phyloP scores from a whole-genome alignment of 2,113 vertebrate genomes.

The Charadrius vociferus region DNA sequence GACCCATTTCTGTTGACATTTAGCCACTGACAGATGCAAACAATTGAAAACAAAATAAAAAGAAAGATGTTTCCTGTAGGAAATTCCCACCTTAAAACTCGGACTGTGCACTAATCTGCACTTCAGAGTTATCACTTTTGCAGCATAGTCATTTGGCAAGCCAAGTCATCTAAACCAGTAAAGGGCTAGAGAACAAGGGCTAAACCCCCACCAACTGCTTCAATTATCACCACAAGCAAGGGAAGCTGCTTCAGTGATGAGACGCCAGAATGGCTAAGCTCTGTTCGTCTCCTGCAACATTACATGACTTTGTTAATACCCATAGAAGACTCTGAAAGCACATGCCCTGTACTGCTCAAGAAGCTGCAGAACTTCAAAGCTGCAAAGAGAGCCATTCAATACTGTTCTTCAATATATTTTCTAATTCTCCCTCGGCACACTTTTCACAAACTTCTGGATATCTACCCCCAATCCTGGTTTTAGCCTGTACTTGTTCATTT shows the following conservation, averaged over 20 bases:
- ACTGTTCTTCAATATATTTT: neutral
- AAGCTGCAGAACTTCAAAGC: neutral
- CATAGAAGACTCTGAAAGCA: neutral
- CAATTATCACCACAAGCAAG: neutral
- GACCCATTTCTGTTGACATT: neutral
- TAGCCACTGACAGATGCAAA: neutral
- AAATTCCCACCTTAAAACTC: neutral
- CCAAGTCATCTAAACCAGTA: neutral
- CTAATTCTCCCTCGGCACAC: neutral
- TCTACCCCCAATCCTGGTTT: neutral
- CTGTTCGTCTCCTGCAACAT: neutral
- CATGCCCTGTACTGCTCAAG: fast-evolving
- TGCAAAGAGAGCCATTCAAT: neutral
- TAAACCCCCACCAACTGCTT: neutral
- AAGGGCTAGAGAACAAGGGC: neutral
- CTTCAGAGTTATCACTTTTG: neutral
- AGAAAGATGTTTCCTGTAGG: neutral
- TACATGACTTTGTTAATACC: neutral
- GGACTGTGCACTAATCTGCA: neutral
- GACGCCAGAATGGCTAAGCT: neutral
- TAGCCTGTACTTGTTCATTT: neutral
- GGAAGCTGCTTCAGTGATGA: neutral
- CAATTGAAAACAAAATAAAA: neutral
- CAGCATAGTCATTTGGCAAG: neutral
- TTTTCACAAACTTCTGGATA: neutral